Evolutionary conservation across 2,797 vertebrate genomes (phyloP), one percentile per base, ranked within the genome.

Genomic region (Rhadinocentrus ornatus): DNA sequence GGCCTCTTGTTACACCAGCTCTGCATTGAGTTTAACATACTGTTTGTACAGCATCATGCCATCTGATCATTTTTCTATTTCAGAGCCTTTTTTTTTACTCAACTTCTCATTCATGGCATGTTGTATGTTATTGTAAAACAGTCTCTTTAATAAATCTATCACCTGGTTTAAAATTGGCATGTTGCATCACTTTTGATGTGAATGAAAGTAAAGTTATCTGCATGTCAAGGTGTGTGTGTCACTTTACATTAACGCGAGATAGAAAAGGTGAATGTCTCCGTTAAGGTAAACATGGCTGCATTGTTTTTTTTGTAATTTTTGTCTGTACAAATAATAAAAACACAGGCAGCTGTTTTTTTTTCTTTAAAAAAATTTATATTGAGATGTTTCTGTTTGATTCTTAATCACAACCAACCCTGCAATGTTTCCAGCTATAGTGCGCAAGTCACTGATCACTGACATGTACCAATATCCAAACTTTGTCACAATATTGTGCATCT

Each of bases 301-400:
- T 75, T 82, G 71, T 75, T 77, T 64, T 62, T 88, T 88, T 86
- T 84, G 59, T 77, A 74, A 73, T 82, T 79, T 50, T 24, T 83
- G 66, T 76, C 75, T 85, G 76, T 81, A 65, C 41, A 82, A 80
- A 86, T 75, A 90, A 89, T 90, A 90, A 92, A 91, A 82, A 85
- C 39, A 67, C 73, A 65, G 78, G 54, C 84, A 77, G 82, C 8
- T 54, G 1, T 15, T 85, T 90, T 1, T 39, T 11, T 35, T 18
- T 41, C 8, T 44, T 44, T 20, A 4, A 69, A 44, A 80, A 71
- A 76, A 55, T 22, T 4, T 53, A 35, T 73, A 70, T 66, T 73
- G 46, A 37, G 31, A 35, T 34, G 0, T 76, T 46, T 55, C 50
- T 73, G 4, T 31, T 59, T 18, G 39, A 18, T 41, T 41, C 15